These are phyloP conservation scores for Brachionus asplanchnoidis DNA, from an alignment of 1,140 invertebrate genomes.

Conservation along the genomic window DNA sequence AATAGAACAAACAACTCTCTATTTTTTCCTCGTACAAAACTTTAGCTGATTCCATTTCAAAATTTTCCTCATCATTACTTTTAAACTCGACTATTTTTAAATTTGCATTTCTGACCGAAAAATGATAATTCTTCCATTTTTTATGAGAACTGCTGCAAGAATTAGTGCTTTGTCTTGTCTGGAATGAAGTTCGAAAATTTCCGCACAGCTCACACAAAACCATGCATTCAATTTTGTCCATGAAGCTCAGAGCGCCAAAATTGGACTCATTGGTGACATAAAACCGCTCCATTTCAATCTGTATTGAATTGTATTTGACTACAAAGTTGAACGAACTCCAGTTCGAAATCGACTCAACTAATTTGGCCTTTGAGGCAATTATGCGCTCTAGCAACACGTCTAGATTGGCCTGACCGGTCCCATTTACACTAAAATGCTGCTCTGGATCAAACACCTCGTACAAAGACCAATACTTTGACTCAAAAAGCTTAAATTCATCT, in stretches of 20 bases:
- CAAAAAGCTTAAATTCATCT: constrained; percentile 11
- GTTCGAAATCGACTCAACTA: constrained; percentile 9
- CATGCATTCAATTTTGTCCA: background rate
- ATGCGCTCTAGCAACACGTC: background rate
- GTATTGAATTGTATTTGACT: constrained; percentile 28
- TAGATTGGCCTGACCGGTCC: background rate
- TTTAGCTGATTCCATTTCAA: background rate
- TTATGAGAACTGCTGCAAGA: background rate
- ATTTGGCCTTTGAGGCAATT: background rate
- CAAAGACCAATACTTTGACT: constrained; percentile 41
- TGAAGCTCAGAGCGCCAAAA: background rate
- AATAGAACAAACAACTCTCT: constrained; percentile 29
- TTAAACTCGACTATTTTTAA: background rate
- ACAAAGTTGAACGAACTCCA: constrained; percentile 36
- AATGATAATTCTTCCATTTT: background rate
- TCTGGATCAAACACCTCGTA: constrained; percentile 21
- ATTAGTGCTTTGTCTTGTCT: background rate
- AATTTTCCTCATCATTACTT: background rate
- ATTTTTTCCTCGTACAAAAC: constrained; percentile 30
- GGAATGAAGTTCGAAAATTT: background rate
- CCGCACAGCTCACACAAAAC: constrained; percentile 9
- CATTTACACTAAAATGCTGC: background rate
- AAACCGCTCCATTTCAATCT: constrained; percentile 4
- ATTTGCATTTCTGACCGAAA: constrained; percentile 25
- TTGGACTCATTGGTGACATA: constrained; percentile 17